Conservation (phyloP, 2,888 invertebrate species). For the Acronicta alni region DNA sequence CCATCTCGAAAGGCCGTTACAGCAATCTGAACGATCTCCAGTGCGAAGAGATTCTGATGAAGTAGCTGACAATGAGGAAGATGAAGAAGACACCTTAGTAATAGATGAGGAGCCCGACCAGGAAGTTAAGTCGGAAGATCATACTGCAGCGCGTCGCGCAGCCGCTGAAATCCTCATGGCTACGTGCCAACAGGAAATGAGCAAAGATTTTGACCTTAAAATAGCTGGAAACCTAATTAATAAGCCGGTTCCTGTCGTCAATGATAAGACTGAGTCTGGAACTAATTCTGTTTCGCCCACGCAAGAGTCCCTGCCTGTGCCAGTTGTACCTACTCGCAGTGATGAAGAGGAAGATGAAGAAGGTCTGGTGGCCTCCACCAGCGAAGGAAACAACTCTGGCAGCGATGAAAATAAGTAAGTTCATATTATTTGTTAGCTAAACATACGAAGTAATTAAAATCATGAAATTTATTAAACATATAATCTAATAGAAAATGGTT, state of each 20-base stretch:
- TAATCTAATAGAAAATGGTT: too few species aligned
- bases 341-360: conserved; percentile 93
- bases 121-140: conserved; percentile 75
- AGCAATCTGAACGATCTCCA: conserved; percentile 79
- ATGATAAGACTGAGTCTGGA: conserved; percentile 83
- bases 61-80: conserved; percentile 90
- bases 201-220: conserved; percentile 87
- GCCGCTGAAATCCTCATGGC: conserved; percentile 90
- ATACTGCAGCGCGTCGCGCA: conserved; percentile 87
- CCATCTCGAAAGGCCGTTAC: conserved; percentile 91
- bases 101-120: conserved; percentile 90
- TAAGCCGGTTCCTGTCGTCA: conserved; percentile 76
- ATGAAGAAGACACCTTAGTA: conserved; percentile 91
- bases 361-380: conserved; percentile 94
- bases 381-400: conserved; percentile 95
- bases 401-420: conserved; percentile 94
- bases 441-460: neutral
- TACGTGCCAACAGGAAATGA: conserved; percentile 81
- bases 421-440: neutral
- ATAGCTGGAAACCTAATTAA: conserved; percentile 89
- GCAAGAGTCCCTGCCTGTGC: conserved; percentile 94
- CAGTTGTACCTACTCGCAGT: conserved; percentile 88
- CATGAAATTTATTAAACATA: too few species aligned
- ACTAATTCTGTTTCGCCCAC: conserved; percentile 74
- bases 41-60: conserved; percentile 86